Base-by-base conservation (phyloP, 1,140 invertebrate genomes). In the Zeugodacus cucurbitae region DNA sequence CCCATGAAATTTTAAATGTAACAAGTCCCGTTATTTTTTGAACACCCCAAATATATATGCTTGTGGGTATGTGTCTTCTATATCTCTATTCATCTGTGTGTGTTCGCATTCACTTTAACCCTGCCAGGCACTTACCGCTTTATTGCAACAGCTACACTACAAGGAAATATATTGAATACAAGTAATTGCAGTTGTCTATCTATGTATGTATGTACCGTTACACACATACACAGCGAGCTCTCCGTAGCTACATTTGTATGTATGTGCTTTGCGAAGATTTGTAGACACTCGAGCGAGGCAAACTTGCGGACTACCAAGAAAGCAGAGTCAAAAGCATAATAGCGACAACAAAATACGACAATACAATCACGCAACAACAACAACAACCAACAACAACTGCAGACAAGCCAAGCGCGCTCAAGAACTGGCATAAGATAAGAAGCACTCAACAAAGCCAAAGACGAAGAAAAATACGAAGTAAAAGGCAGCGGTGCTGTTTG, bases 221-320 rank as follows among this genome's bases (percentile, higher is more conserved):
- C 8, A 5, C 7, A n/a, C 67, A 7, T 14, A 74, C 22, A 74
- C 20, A 22, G 11, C 58, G 58, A 22, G 11, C 3, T 64, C 26
- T 8, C 7, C 29, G 26, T 26, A 64, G 14, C 48, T 10, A 74
- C 34, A 74, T 14, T 3, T 74, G 41, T 41, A n/a, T 67, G 67
- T 44, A 22, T 41, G 22, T 59, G 26, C 26, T 87, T 58, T 44
- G 6, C 20, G 7, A 34, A 58, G 29, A 64, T 41, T 44, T 87
- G 29, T 57, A 26, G 59, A 58, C 37, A 58, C 54, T 87, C 54
- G 86, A 58, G n/a, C n/a, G n/a, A 82, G 74, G 44, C 41, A 82
- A 82, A 82, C 74, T 82, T 82, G 41, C n/a, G 74, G 74, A 82
- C 22, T 29, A 29, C 74, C 74, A 82, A 48, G 74, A 82, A 82